Evolutionary conservation across 2,888 invertebrate genomes (phyloP), one percentile per base, ranked within the genome.

Genomic region (Cryptocephalus moraei): DNA sequence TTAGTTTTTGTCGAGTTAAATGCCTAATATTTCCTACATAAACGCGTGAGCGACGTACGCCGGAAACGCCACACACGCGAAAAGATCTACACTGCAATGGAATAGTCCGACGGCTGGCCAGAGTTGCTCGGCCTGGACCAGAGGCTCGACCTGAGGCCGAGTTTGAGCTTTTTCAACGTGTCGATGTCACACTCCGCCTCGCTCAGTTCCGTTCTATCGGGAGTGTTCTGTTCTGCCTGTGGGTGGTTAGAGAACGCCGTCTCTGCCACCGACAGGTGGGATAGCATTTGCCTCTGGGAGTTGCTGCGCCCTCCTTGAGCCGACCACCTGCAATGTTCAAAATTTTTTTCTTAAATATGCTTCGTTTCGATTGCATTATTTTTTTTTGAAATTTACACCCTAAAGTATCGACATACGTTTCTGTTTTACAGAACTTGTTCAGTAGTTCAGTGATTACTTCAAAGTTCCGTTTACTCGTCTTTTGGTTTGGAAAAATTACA

Each of bases 151-250:
- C 82, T 73, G 62, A 82, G 73, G 33, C 84, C 83, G 55, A 84
- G 70, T 68, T 84, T 84, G 53, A 84, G 71, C 65, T 84, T 84
- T 68, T 84, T 84, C 59, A 84, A 68, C 49, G 83, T 82, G 63
- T 84, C 84, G 68, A 83, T 81, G 74, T 84, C 84, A 69, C 82
- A 82, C 65, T 84, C 83, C 46, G 81, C 81, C 64, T 82, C 83
- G 60, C 80, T 79, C 57, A 82, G 70, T 66, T 82, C 83, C 46
- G 78, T 77, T 59, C 78, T 74, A 45, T 75, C 75, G 13, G 71
- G 66, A 11, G 71, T 72, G 49, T 64, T 65, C 49, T 68, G 65
- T 43, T 71, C 69, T 43, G 57, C 61, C 49, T n/a, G 40, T n/a
- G 33, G 43, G 14, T 31, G 43, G 12, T 73, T 72, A 47, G 72